phyloP scores from a whole-genome alignment of 1,140 invertebrate genomes.

The Globodera ellingtonae region DNA sequence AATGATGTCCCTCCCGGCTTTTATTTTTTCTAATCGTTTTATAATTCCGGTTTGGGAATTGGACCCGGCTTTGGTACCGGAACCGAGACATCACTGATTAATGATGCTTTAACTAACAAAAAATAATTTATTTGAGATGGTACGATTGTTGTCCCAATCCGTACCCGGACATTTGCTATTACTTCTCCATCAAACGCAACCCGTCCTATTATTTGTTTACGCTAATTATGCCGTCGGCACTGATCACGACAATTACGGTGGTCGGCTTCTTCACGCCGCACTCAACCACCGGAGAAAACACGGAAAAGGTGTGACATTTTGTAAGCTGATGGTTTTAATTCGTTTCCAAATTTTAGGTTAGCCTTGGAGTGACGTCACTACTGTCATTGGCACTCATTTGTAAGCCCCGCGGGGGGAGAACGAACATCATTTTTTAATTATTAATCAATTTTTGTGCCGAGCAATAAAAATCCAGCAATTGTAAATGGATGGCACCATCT shows the following conservation, averaged over 20 bases:
- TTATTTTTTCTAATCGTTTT: not conserved
- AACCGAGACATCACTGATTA: too few relatives aligned
- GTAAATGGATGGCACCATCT: too few relatives aligned
- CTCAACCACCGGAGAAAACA: constrained; percentile 60
- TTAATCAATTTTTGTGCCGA: too few relatives aligned
- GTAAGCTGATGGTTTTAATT: constrained; percentile 8
- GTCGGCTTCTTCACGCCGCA: constrained; percentile 64
- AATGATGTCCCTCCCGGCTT: too few relatives aligned
- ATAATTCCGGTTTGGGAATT: not conserved
- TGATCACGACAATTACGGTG: constrained; percentile 62
- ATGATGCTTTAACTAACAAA: too few relatives aligned
- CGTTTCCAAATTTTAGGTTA: constrained; percentile 23
- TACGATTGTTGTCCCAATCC: constrained; percentile 60
- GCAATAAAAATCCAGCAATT: too few relatives aligned
- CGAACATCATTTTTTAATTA: too few relatives aligned
- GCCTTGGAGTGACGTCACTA: constrained; percentile 35
- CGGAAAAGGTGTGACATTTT: constrained; percentile 57
- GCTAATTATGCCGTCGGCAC: constrained; percentile 60
- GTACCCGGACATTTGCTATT: constrained; percentile 58
- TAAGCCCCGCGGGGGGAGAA: not conserved
- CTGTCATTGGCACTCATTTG: constrained; percentile 35
- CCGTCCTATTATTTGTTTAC: constrained; percentile 63
- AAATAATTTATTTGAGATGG: constrained; percentile 33
- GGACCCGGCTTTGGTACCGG: too few relatives aligned
- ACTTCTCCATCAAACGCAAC: constrained; percentile 63